phyloP scores from a whole-genome alignment of 2,797 vertebrate species.

The Molossus molossus region DNA sequence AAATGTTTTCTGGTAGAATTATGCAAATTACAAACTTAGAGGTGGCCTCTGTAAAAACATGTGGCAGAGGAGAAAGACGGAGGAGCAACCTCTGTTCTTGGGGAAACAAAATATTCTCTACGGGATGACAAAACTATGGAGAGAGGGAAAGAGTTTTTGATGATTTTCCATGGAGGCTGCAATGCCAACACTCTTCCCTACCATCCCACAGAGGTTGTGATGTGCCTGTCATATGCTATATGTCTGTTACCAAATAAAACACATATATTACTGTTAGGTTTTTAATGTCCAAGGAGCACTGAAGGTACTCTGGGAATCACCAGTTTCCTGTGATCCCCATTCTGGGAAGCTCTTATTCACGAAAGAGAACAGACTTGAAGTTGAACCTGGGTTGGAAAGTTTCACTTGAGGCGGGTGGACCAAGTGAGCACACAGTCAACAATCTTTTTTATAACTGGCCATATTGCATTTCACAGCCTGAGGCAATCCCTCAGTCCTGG shows the following conservation, averaged over 20 bases:
- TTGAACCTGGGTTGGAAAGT: neutral
- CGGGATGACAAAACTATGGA: neutral
- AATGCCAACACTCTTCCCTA: neutral
- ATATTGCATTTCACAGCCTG: neutral
- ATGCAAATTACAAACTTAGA: neutral
- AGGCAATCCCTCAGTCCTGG: neutral
- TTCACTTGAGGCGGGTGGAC: neutral
- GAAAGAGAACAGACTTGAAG: constrained; percentile 9
- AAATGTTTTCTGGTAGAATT: constrained; percentile 4
- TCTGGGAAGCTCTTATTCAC: constrained; percentile 49
- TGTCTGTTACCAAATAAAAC: constrained; percentile 29
- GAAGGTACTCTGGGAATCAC: neutral
- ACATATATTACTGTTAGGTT: neutral
- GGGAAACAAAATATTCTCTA: constrained; percentile 26
- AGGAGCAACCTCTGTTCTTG: neutral
- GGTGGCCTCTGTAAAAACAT: neutral
- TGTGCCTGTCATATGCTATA: neutral
- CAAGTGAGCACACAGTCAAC: neutral
- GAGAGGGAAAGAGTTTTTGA: neutral
- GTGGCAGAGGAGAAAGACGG: neutral
- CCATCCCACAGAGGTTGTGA: neutral
- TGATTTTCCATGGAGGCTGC: neutral
- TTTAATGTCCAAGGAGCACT: neutral
- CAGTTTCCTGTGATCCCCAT: constrained; percentile 28
- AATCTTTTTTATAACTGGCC: constrained; percentile 21